Conservation (phyloP, 2,888 invertebrate species). For the Scrobipalpa costella region DNA sequence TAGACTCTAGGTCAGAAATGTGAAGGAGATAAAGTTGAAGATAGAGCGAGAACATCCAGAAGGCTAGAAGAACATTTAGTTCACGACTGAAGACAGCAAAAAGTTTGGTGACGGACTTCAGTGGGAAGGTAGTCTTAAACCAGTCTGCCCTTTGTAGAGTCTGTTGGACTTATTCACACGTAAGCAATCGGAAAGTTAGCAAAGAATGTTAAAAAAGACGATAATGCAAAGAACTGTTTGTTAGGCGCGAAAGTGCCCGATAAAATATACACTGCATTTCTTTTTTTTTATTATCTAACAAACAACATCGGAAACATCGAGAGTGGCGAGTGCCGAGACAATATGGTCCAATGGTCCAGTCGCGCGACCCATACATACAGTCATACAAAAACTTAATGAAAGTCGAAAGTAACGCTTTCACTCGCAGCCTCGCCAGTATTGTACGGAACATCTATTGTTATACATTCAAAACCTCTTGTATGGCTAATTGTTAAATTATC, state of each 20-base stretch:
- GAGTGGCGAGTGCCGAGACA: slow-evolving; percentile 68
- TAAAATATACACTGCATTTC: neutral
- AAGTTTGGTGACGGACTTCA: no score
- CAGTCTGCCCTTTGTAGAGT: no score
- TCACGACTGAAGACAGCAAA: no score
- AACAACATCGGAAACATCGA: slow-evolving; percentile 49
- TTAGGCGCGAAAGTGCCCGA: slow-evolving; percentile 4
- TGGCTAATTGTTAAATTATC: slow-evolving; percentile 51
- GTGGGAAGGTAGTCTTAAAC: no score
- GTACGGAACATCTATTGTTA: slow-evolving; percentile 69
- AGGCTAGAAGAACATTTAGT: no score
- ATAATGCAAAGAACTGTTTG: neutral
- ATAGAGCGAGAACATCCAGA: no score
- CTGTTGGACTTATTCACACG: neutral
- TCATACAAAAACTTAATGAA: slow-evolving; percentile 78
- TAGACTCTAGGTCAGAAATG: no score
- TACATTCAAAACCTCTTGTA: slow-evolving; percentile 50
- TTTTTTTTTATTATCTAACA: slow-evolving; percentile 46
- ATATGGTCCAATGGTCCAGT: slow-evolving; percentile 58
- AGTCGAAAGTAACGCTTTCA: slow-evolving; percentile 80
- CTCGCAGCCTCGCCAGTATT: slow-evolving; percentile 64
- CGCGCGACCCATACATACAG: slow-evolving; percentile 65
- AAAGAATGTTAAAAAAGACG: neutral
- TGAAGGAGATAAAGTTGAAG: no score
- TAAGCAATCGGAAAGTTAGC: neutral